A percentile compares a stretch with the other conserved stretches of the same genome.
Evolutionary conservation across 2,888 invertebrate species (phyloP).

Genomic region (Leptopilina drosophilae): DNA sequence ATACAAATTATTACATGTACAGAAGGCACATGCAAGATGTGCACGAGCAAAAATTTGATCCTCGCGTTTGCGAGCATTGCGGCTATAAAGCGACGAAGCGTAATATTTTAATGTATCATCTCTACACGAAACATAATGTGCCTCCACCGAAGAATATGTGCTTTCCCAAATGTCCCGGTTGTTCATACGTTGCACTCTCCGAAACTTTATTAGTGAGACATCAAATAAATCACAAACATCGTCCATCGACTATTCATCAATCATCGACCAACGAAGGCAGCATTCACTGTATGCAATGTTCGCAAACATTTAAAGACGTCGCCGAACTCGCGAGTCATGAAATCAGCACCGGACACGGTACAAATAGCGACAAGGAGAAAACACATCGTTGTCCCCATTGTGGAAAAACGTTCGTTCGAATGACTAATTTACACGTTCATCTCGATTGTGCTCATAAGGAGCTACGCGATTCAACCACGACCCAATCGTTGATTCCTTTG

Average conservation of each 20-base stretch:
- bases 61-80: constrained; percentile 90
- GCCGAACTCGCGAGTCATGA: constrained; percentile 70
- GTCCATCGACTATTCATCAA: constrained; percentile 61
- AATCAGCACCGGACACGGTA: constrained; percentile 68
- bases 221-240: constrained; percentile 81
- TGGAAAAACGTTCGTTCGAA: constrained; percentile 84
- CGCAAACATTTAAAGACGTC: constrained; percentile 65
- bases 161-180: constrained; percentile 89
- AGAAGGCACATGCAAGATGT: constrained; percentile 89
- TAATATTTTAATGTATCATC: constrained; percentile 87
- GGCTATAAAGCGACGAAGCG: constrained; percentile 87
- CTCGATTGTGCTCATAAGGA: constrained; percentile 70
- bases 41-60: constrained; percentile 87
- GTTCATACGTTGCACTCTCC: constrained; percentile 87
- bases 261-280: constrained; percentile 57
- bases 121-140: constrained; percentile 88
- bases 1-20: constrained; percentile 88
- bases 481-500: constrained; percentile 62
- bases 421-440: constrained; percentile 82
- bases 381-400: constrained; percentile 85
- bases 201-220: constrained; percentile 85
- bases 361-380: constrained; percentile 63
- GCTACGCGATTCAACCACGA: constrained; percentile 43
- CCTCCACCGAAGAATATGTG: constrained; percentile 83
- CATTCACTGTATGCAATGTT: constrained; percentile 67